phyloP scores from a whole-genome alignment of 2,888 invertebrate genomes.

The Stenodera caucasica region DNA sequence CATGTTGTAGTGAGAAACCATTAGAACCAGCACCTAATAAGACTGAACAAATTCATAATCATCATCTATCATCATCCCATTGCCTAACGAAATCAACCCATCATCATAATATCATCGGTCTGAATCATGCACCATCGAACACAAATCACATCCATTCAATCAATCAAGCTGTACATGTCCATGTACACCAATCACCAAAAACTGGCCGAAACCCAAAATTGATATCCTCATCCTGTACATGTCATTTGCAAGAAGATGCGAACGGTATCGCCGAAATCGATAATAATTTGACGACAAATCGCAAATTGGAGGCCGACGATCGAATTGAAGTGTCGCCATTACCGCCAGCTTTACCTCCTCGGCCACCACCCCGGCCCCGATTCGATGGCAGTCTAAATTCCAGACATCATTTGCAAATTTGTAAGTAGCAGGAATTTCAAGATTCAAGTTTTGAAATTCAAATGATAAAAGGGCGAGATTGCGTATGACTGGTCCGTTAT shows the following conservation, averaged over 20 bases:
- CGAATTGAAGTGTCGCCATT: constrained; percentile 54
- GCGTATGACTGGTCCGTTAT: background rate
- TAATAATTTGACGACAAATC: constrained; percentile 22
- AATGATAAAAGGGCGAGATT: constrained; percentile 34
- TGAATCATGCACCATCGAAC: constrained; percentile 39
- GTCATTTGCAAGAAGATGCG: constrained; percentile 49
- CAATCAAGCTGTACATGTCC: constrained; percentile 44
- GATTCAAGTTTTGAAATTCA: background rate
- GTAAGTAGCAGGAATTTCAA: constrained; percentile 45
- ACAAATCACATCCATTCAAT: constrained; percentile 44
- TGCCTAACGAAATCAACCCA: constrained; percentile 30
- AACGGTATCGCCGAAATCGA: constrained; percentile 26
- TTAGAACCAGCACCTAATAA: constrained; percentile 28
- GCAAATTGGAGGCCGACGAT: constrained; percentile 53
- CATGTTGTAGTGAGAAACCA: constrained; percentile 45
- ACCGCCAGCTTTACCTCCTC: constrained; percentile 56
- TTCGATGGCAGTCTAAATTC: constrained; percentile 49
- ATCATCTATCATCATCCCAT: constrained; percentile 24
- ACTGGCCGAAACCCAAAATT: constrained; percentile 40
- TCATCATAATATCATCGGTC: constrained; percentile 35
- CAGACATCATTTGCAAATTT: constrained; percentile 43
- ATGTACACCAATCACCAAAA: constrained; percentile 48
- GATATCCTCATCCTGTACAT: constrained; percentile 45
- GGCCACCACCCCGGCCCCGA: constrained; percentile 56
- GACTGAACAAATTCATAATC: constrained; percentile 17